These are phyloP conservation scores for Australoheros scitulus DNA, from an alignment of 2,113 vertebrate species.

Conservation along the genomic window DNA sequence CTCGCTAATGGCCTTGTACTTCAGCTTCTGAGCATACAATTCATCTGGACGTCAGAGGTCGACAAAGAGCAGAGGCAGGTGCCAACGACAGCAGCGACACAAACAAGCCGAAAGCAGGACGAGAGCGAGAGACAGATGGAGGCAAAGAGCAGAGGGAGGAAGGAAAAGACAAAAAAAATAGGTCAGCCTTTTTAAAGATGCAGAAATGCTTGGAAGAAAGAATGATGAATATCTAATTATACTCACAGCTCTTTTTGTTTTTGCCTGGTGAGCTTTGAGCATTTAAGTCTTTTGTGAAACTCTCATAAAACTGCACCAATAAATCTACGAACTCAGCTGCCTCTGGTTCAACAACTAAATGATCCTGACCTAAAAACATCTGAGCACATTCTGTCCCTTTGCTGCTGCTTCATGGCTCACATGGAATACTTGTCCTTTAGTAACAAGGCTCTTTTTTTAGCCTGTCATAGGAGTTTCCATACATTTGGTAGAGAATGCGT, in stretches of 20 bases:
- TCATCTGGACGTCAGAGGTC: slow-evolving; percentile 82
- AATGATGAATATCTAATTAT: slow-evolving; percentile 33
- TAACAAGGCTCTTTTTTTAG: slow-evolving; percentile 31
- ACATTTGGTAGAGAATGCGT: slow-evolving; percentile 22
- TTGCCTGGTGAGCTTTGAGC: slow-evolving; percentile 24
- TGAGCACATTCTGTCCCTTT: slow-evolving; percentile 51
- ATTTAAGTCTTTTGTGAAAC: slow-evolving; percentile 7
- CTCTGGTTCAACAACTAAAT: slow-evolving; percentile 31
- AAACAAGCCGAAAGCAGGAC: slow-evolving; percentile 62
- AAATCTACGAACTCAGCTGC: slow-evolving; percentile 32
- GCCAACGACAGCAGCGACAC: slow-evolving; percentile 69
- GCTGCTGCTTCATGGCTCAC: slow-evolving; percentile 16
- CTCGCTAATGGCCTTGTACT: slow-evolving; percentile 94
- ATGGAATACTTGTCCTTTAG: slow-evolving; percentile 17
- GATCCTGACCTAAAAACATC: slow-evolving; percentile 45
- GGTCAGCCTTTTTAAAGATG: slow-evolving; percentile 63
- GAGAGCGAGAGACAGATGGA: slow-evolving; percentile 61
- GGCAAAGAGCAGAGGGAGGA: slow-evolving; percentile 43
- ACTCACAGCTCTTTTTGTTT: background rate
- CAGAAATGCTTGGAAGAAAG: slow-evolving; percentile 57
- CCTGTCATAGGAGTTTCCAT: slow-evolving; percentile 41
- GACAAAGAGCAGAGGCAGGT: slow-evolving; percentile 66
- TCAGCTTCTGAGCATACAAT: slow-evolving; percentile 93
- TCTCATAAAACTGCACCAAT: slow-evolving; percentile 39
- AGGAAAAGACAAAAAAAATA: slow-evolving; percentile 60